Evolutionary conservation across 1,140 invertebrate genomes (phyloP).

Genomic region (Formica selysi): DNA sequence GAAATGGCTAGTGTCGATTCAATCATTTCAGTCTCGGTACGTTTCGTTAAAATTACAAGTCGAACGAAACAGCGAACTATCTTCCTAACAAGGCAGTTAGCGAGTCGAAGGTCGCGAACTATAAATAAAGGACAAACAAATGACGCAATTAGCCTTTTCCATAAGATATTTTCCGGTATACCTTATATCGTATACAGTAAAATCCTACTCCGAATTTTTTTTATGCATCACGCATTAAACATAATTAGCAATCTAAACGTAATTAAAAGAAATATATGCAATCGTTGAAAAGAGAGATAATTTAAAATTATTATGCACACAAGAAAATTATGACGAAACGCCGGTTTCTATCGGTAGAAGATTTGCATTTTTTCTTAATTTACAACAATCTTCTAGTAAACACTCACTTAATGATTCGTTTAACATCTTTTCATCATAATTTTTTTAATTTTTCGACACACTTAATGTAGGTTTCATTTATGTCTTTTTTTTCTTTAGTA

Average conservation of each 20-base stretch:
- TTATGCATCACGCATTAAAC: neutral
- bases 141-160: conserved; percentile 9
- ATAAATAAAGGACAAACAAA: conserved; percentile 35
- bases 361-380: conserved; percentile 35
- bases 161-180: neutral
- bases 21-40: conserved; percentile 22
- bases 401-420: conserved; percentile 64
- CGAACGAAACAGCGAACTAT: conserved; percentile 20
- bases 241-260: neutral
- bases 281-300: neutral
- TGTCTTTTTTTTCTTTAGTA: conserved; percentile 68
- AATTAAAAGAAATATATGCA: conserved; percentile 2
- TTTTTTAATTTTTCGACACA: conserved; percentile 67
- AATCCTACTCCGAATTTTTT: neutral
- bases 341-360: neutral
- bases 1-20: neutral
- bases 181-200: neutral
- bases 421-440: conserved; percentile 70
- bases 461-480: conserved; percentile 68
- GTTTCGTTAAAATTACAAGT: conserved; percentile 37
- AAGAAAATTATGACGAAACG: neutral
- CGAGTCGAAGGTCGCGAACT: conserved; percentile 14
- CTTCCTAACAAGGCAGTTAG: conserved; percentile 33
- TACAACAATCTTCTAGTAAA: conserved; percentile 71
- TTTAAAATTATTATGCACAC: neutral